Evolutionary conservation across 1,140 invertebrate species (phyloP), one percentile per base, ranked within the genome.

Genomic region (Druon quercuslanigerum): DNA sequence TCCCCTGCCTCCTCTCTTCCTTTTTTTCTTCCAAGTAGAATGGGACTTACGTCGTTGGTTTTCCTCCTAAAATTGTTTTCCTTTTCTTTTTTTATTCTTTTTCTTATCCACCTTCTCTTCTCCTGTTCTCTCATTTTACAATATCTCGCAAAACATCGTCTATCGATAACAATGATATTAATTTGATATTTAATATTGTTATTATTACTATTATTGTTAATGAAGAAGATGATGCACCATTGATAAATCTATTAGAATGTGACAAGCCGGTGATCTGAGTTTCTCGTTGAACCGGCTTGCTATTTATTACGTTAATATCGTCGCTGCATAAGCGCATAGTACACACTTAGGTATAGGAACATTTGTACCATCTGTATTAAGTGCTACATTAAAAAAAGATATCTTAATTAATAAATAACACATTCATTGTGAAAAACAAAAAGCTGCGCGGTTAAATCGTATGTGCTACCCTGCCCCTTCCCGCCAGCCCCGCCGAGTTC

Each of bases 401-500:
- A 83, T 84, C 72, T 81, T 79, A 79, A 82, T 84, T 82, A 82
- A 85, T 83, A 82, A 85, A 82, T 84, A 83, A 87, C 81, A 81
- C 80, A 83, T 77, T 76, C 79, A 81, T 73, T 79, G 73, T 85
- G 78, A 79, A 79, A 80, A 79, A 79, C 74, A 76, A 72, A 51
- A 80, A 19, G 70, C 57, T 80, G 75, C 17, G 54, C 78, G 50
- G 72, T 71, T 60, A 81, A 80, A 77, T 83, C 76, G 77, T 77
- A 77, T 80, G 82, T 78, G 76, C 57, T 78, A 81, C 83, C 82
- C 66, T 80, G 77, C 82, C 88, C 82, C 79, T 84, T 84, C 87
- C 89, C 90, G 89, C 90, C 90, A 91, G 90, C 90, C 90, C 90
- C 90, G 89, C 87, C 87, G 90, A 91, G 90, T 87, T 90, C 90